Base-by-base conservation (phyloP, 2,113 vertebrate genomes). In the Illadopsis cleaveri region DNA sequence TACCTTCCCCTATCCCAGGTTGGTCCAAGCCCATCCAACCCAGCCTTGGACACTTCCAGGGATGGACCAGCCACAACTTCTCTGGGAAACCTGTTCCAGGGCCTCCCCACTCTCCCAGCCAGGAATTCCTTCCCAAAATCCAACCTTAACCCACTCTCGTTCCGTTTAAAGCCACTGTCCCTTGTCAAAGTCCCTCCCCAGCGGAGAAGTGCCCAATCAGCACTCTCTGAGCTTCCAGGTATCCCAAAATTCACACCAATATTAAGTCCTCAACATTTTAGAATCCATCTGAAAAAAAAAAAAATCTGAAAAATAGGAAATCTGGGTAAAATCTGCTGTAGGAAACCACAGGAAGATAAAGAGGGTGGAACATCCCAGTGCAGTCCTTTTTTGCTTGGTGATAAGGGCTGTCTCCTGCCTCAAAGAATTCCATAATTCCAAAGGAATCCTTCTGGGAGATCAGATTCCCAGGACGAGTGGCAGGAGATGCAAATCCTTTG, bases 71-170 rank as follows among this genome's bases (percentile, higher is more conserved):
- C 31, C 62, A 15, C 53, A 58, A 0, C 33, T 44, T 4, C 37
- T 53, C 22, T 44, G 53, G 27, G 27, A 22, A 64, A 2, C 0
- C 24, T 15, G 2, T 65, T 2, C 42, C 82, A 48, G 28, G 2
- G 3, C 19, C 6, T 73, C 8, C 8, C 12, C 20, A 30, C 4
- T 25, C 5, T 37, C 54, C 3, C 45, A 77, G 72, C 15, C 62
- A 45, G 44, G 38, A 69, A 53, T 38, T 53, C 47, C 19, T 53
- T 53, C 64, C 72, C 62, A 23, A 53, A 6, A 37, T 86, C 54
- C 72, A 3, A 19, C 15, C 53, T 12, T 12, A 24, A 13, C 33
- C 37, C 37, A 37, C 53, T 33, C 11, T 42, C 0, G 0, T 10
- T 28, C 17, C 4, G 8, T 37, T 31, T 35, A 27, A 37, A 68